Evolutionary conservation across 2,888 invertebrate species (phyloP), one percentile per base, ranked within the genome.

Genomic region (Zygogramma bicolorata): DNA sequence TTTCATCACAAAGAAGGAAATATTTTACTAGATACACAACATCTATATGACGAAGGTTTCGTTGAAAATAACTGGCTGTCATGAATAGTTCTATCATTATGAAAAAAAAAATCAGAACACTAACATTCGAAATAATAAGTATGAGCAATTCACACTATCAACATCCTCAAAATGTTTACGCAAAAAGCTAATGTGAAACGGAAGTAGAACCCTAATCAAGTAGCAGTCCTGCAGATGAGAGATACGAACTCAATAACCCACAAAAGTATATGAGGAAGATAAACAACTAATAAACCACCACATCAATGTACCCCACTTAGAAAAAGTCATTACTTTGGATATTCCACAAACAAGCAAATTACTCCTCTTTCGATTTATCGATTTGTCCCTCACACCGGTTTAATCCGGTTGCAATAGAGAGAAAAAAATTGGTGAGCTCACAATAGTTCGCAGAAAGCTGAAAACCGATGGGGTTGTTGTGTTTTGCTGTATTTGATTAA

Each of bases 261-360:
- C 63, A 46, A 40, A 29, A 27, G 18, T 46, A 46, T 25, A 46
- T 49, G 46, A 18, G 18, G 46, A 42, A 42, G 42, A 63, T 49
- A 63, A 53, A 63, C 46, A 49, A 63, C 63, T 63, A 46, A 63
- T 46, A 63, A 46, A 63, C 46, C 46, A 63, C 29, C 63, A 63
- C 63, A 46, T 27, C 63, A 46, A 63, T 63, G 63, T 46, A 25
- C 31, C 29, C 42, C 29, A 18, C 29, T 63, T 49, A 40, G 46
- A 20, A 40, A 25, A 15, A 29, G 46, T 63, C 27, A 63, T 63
- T 49, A 63, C 63, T 63, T 63, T 49, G 40, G 63, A 46, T 49
- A 63, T 63, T 63, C 15, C 63, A 63, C 63, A 63, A 63, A 63
- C 46, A 63, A 63, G 46, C 63, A 63, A 18, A 46, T 46, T 25